phyloP scores from a whole-genome alignment of 2,888 invertebrate genomes.

The Bombylius discolor region DNA sequence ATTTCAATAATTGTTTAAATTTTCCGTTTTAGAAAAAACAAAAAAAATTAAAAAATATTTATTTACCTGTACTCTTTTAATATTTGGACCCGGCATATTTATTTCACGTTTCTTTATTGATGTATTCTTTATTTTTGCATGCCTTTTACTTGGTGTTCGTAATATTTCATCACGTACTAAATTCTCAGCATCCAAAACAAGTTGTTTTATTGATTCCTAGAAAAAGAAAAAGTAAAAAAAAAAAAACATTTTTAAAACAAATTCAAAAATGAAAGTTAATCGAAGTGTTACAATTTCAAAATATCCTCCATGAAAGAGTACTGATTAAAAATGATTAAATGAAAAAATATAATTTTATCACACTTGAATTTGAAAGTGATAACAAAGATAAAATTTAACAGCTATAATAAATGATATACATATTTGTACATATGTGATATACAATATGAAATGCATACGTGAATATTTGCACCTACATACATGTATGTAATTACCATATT shows the following conservation, averaged over 20 bases:
- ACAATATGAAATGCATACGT: too few species aligned
- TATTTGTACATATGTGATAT: too few species aligned
- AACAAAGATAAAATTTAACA: too few species aligned
- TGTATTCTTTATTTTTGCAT: conserved; percentile 24
- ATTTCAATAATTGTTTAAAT: background rate
- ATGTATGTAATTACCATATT: too few species aligned
- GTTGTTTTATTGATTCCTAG: conserved; percentile 50
- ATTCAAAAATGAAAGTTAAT: background rate
- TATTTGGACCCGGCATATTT: conserved; percentile 32
- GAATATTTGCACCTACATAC: too few species aligned
- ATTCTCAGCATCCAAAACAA: conserved; percentile 70
- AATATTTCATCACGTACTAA: conserved; percentile 46
- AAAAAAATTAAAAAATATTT: background rate
- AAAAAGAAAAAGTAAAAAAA: conserved; percentile 35
- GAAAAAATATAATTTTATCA: too few species aligned
- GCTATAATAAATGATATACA: too few species aligned
- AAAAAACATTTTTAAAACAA: conserved; percentile 3
- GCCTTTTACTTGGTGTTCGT: conserved; percentile 34
- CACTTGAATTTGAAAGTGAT: too few species aligned
- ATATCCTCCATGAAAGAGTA: too few species aligned
- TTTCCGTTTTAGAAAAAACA: background rate
- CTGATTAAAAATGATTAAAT: too few species aligned
- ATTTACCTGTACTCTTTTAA: conserved; percentile 33
- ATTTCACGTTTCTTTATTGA: conserved; percentile 31
- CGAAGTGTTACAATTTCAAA: too few species aligned